Evolutionary conservation across 1,140 invertebrate species (phyloP), one percentile per base, ranked within the genome.

Genomic region (Bactericera cockerelli): DNA sequence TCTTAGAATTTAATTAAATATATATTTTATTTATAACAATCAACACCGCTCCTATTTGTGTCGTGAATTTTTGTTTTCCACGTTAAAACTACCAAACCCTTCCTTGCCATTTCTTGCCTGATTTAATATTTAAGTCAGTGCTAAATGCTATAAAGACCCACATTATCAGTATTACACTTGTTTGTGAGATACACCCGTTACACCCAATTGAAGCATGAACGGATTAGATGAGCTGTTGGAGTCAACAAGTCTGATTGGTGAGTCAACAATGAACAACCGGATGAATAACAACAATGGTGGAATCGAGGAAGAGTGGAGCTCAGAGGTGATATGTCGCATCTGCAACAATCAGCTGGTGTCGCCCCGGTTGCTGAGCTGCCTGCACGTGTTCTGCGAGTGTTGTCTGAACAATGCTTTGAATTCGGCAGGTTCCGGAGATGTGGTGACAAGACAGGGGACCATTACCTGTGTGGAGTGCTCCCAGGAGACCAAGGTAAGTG

Each of bases 331-430:
- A 49, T 65, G 67, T 22, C 42, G 42, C 42, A 49, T 74, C 71
- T 86, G 72, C 68, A 79, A 79, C 63, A 79, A 81, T 67, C 85
- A 84, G 65, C 74, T 88, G 63, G 81, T 78, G 66, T 79, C 79
- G 67, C 91, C 92, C 42, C 81, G 90, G 64, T 83, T 94, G 38
- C 77, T 97, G 62, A 82, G 83, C 62, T 97, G 93, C 73, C 78
- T 96, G 65, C 92, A 95, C 76, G 88, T 89, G 3, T 95, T 93
- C 74, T 95, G 92, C 74, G 84, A 90, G 72, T 76, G 81, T 54
- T 96, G 92, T 68, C 75, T 94, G 62, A 83, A 88, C 66, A 87
- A 87, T 63, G 74, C 86, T 63, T 75, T 82, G 31, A 81, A 84
- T 66, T 84, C 83, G 67, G 76, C 75, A 53, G 79, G 78, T 62